Evolutionary conservation across 2,797 vertebrate species (phyloP).

Genomic region (Catamblyrhynchus diadema): DNA sequence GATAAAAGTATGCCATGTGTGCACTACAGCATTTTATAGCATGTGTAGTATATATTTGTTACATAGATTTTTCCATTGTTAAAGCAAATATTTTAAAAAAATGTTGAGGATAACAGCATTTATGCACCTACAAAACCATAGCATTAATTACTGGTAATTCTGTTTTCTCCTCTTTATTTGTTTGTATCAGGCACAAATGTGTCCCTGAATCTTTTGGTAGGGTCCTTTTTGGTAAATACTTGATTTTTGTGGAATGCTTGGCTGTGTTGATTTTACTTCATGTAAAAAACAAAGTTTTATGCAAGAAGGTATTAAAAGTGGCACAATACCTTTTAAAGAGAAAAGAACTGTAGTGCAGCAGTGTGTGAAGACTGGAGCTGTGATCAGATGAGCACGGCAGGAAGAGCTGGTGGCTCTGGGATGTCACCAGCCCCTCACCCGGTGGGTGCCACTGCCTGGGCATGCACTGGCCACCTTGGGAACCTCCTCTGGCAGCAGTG

Average conservation of each 20-base stretch:
- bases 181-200: neutral
- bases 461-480: fast-evolving
- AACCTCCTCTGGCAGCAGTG: neutral
- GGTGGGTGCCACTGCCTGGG: fast-evolving
- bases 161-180: neutral
- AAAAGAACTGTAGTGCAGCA: no score
- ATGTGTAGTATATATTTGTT: neutral
- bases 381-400: fast-evolving
- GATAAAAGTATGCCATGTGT: neutral
- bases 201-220: neutral
- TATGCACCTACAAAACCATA: neutral
- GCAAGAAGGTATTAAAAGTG: neutral
- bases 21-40: neutral
- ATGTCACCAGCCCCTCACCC: neutral
- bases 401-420: neutral
- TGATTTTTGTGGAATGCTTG: neutral
- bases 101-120: neutral
- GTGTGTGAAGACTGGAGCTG: neutral
- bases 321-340: neutral
- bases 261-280: neutral
- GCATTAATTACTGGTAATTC: neutral
- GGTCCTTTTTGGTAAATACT: neutral
- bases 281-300: neutral
- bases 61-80: neutral
- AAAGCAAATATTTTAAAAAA: neutral